These are phyloP conservation scores for Proterorhinus semilunaris DNA, from an alignment of 2,113 vertebrate species.

Conservation along the genomic window DNA sequence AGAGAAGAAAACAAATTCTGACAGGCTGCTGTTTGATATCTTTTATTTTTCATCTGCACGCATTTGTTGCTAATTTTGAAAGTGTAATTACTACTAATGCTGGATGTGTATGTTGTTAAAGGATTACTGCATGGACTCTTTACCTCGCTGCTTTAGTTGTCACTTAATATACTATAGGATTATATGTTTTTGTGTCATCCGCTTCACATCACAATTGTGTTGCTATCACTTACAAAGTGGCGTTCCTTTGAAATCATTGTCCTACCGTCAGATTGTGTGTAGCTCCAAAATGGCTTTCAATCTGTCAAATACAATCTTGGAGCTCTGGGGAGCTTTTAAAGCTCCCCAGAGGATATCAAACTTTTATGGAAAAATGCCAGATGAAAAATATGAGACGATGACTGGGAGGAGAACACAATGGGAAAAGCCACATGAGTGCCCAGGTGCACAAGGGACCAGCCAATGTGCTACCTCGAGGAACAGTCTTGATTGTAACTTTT, in stretches of 20 bases:
- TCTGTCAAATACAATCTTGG: too few species aligned
- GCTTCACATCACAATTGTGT: background rate
- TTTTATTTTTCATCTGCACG: constrained; percentile 29
- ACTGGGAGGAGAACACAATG: too few species aligned
- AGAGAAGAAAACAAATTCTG: constrained; percentile 18
- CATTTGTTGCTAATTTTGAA: background rate
- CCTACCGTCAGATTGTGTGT: background rate
- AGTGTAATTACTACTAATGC: background rate
- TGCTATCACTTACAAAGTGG: background rate
- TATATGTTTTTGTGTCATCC: background rate
- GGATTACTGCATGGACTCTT: background rate
- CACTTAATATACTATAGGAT: background rate
- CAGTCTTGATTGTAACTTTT: background rate
- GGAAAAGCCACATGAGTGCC: too few species aligned
- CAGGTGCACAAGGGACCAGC: background rate
- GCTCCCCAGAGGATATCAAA: too few species aligned
- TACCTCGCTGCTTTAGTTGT: background rate
- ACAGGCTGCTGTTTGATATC: constrained; percentile 44
- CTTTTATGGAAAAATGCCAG: too few species aligned
- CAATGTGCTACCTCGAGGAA: background rate
- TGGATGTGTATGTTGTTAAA: background rate
- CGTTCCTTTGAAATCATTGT: background rate
- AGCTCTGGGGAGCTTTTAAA: too few species aligned
- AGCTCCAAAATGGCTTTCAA: too few species aligned
- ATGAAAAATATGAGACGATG: too few species aligned